Percentiles rank a stretch among this genome's conserved stretches.
Evolutionary conservation across 2,888 invertebrate genomes (phyloP).

Genomic region (Gymnosoma rotundatum): DNA sequence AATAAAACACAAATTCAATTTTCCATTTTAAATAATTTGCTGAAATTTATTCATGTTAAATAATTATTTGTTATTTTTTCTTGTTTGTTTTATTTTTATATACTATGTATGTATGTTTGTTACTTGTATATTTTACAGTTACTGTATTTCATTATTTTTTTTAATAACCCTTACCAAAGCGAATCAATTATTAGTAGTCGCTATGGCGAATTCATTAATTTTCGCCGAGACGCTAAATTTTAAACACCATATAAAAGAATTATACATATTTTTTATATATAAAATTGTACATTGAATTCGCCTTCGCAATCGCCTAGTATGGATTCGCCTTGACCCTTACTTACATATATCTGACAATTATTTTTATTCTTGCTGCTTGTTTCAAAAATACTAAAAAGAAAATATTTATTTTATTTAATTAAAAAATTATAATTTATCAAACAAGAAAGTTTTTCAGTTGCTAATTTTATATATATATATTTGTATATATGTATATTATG

Average conservation of each 20-base stretch:
- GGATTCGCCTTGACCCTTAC: too few relatives aligned
- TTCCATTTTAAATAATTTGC: conserved; percentile 55
- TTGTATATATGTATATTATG: neutral
- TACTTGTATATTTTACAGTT: conserved; percentile 51
- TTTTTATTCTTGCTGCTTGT: neutral
- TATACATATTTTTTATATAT: too few relatives aligned
- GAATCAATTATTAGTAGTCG: too few relatives aligned
- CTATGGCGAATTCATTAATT: too few relatives aligned
- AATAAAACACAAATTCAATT: conserved; percentile 33
- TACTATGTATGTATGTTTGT: conserved; percentile 31
- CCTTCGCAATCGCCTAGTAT: too few relatives aligned
- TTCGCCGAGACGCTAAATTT: too few relatives aligned
- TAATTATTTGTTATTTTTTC: conserved; percentile 22
- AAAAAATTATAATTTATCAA: conserved; percentile 30
- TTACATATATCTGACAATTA: conserved; percentile 6
- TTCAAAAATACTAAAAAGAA: conserved; percentile 13
- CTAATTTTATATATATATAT: neutral
- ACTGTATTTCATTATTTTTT: conserved; percentile 40
- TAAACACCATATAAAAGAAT: too few relatives aligned
- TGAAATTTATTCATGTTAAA: conserved; percentile 62
- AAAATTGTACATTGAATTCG: too few relatives aligned
- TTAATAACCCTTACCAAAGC: too few relatives aligned
- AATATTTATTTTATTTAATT: neutral
- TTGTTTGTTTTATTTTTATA: conserved; percentile 7
- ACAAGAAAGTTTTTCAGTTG: conserved; percentile 19